Base-by-base conservation (phyloP, 2,888 invertebrate species). In the Plemyria rubiginata region DNA sequence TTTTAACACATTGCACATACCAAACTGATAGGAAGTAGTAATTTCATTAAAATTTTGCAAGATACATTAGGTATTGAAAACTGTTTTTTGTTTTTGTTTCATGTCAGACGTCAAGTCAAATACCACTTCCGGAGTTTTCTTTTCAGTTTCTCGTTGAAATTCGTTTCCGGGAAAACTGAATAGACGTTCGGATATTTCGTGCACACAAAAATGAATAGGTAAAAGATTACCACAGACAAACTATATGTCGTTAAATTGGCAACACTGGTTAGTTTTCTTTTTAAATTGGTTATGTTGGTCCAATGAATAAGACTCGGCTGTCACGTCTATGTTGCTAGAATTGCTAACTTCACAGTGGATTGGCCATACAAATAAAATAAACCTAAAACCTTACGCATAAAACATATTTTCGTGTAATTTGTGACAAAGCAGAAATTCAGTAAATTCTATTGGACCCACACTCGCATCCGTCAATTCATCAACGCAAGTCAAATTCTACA, bases 71-170 rank as follows among this genome's bases (percentile, higher is more conserved):
- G n/a, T n/a, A 81, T 85, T 80, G 80, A 77, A 85, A 86, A 86
- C 84, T 86, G 87, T 88, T 89, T 90, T 90, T 90, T 90, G 86
- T 89, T 90, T 90, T 89, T 87, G 80, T 83, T 81, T 82, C 81
- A 82, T 83, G 82, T 82, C 84, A 84, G 74, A 68, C 74, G 79
- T 77, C 74, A 76, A 75, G 75, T 77, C 75, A 80, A 80, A 79
- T 68, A 74, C 68, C 54, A 68, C 71, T 76, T 83, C 80, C 81
- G 79, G 70, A 71, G 43, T 71, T 64, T 64, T 46, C 55, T 48
- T 54, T 58, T 51, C 45, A 54, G 12, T 50, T 55, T 51, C 41
- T 41, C 32, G 15, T 41, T 56, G 40, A n/a, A 67, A 60, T 70
- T 66, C 67, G 69, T 67, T 65, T 63, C 56, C 66, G 65, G 71